These are phyloP conservation scores for Elysia crispata DNA, from an alignment of 2,888 invertebrate genomes.

Conservation along the genomic window DNA sequence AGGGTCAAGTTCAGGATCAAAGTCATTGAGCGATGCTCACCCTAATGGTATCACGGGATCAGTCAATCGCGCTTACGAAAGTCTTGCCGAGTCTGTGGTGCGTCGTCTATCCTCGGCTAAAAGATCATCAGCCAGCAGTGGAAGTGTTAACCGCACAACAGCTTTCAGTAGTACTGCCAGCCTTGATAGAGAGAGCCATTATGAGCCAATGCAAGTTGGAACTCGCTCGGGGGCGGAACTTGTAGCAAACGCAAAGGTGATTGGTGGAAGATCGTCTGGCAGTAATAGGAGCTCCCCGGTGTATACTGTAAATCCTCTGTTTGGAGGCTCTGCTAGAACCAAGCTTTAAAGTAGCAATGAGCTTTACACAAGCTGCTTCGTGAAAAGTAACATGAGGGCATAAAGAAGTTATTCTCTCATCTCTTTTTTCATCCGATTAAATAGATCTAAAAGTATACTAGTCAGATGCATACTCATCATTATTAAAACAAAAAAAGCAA, in stretches of 20 bases:
- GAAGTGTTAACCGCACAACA: constrained; percentile 2
- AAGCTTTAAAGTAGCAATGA: constrained; percentile 30
- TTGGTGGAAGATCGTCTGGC: constrained; percentile 9
- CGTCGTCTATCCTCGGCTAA: neutral
- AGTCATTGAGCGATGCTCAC: neutral
- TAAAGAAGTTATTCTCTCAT: no score
- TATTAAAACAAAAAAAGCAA: no score
- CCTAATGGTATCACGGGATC: constrained; percentile 18
- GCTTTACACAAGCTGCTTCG: no score
- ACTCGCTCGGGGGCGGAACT: constrained; percentile 15
- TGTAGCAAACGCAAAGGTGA: neutral
- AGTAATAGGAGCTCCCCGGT: neutral
- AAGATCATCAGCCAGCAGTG: constrained; percentile 32
- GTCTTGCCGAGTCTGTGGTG: neutral
- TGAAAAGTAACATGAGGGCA: no score
- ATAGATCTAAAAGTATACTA: no score
- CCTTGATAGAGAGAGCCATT: neutral
- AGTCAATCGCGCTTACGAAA: constrained; percentile 38
- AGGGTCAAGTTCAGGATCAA: neutral
- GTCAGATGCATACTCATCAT: no score
- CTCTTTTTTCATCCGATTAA: no score
- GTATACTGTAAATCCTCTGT: constrained; percentile 35
- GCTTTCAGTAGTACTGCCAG: neutral
- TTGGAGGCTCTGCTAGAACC: neutral
- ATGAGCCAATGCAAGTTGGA: constrained; percentile 41